Base-by-base conservation (phyloP, 2,888 invertebrate genomes). In the Carcina quercana region DNA sequence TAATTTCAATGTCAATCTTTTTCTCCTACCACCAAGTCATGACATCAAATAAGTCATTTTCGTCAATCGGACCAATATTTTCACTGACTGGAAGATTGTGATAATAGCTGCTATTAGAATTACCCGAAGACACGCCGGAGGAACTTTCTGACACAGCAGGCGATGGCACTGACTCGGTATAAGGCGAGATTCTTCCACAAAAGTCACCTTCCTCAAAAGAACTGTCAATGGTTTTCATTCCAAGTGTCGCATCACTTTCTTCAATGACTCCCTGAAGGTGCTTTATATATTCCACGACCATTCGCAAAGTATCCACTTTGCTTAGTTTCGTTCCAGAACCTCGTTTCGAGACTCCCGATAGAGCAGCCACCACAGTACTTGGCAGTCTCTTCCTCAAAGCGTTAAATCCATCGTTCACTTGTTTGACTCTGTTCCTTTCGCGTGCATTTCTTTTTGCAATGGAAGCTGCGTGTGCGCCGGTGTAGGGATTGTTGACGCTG, bases 351-450 rank as follows among this genome's bases (percentile, higher is more conserved):
- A 84, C 84, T 11, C 87, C 87, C 20, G 69, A 82, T 31, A 91
- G 60, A 0, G 91, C 89, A 30, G 90, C 89, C 8, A 93, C 89
- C 5, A 94, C 88, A n/a, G 88, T 87, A 31, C 91, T 87, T 0
- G 96, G 96, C 45, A 96, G 88, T 61, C 95, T 93, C 53, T 94
- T 93, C 32, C 95, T 86, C 21, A 96, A 75, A 26, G 92, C 94
- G 35, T 93, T 93, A 62, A 96, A 96, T 40, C 96, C 95, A 60
- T 95, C 94, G 79, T 96, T 95, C 62, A 96, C 95, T 87, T 96
- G 95, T 75, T 96, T 95, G 38, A 97, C 97, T 40, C 97, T 90
- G 66, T 97, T 97, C 47, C 97, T 86, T 73, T 97, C 97, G 10
- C 97, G 87, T n/a, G 96, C 97, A 72, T 97, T 97, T 51, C 97